These are phyloP conservation scores for crab-eating macaque (Macaca fascicularis) DNA, from an alignment of 2,113 vertebrate species.

Conservation along the genomic window DNA sequence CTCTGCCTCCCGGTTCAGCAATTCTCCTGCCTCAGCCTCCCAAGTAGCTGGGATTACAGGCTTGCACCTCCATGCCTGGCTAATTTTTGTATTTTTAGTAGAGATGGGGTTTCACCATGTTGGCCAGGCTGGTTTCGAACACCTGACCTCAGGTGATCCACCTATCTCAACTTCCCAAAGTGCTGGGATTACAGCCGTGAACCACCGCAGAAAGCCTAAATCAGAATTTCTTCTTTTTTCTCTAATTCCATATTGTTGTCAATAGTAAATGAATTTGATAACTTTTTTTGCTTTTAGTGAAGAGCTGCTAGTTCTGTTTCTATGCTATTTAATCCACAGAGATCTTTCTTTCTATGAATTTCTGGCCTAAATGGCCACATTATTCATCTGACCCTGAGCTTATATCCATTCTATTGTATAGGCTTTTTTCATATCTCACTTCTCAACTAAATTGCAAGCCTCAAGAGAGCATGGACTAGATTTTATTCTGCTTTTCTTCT, in stretches of 20 bases:
- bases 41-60: too few relatives aligned
- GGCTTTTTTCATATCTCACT: background rate
- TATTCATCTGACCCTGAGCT: background rate
- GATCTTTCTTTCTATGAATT: background rate
- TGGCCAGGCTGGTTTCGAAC: too few relatives aligned
- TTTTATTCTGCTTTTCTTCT: slow-evolving; percentile 3
- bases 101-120: too few relatives aligned
- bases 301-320: background rate
- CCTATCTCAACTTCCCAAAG: too few relatives aligned
- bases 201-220: background rate
- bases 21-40: too few relatives aligned
- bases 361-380: background rate
- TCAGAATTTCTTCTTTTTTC: slow-evolving; percentile 4
- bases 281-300: background rate
- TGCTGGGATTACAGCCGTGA: too few relatives aligned
- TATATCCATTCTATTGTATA: background rate
- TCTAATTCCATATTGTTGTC: background rate
- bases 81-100: too few relatives aligned
- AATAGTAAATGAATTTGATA: background rate
- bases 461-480: background rate
- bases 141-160: too few relatives aligned
- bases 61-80: too few relatives aligned
- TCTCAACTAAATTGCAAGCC: background rate
- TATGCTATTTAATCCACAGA: background rate
- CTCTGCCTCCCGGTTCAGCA: too few relatives aligned